phyloP scores from a whole-genome alignment of 2,797 vertebrate species.

The Cossypha niveicapilla region DNA sequence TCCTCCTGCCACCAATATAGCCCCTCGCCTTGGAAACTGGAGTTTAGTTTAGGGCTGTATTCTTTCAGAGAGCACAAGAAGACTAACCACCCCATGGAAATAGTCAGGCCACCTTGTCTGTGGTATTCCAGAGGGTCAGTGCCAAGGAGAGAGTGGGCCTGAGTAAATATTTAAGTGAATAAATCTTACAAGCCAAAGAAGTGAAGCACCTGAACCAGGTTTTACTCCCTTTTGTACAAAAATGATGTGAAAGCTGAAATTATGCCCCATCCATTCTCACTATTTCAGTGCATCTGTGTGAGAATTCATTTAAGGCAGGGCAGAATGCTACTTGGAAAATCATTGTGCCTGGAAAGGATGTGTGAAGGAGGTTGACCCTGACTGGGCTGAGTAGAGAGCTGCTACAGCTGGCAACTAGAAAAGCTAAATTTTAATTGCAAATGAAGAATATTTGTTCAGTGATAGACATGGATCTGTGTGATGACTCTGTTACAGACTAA shows the following conservation, averaged over 20 bases:
- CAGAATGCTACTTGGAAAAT: neutral
- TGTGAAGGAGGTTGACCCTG: neutral
- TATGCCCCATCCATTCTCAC: neutral
- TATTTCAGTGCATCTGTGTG: neutral
- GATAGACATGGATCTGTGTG: neutral
- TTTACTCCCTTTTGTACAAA: neutral
- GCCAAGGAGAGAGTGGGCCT: neutral
- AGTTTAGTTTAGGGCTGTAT: neutral
- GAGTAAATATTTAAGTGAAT: neutral
- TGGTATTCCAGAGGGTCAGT: neutral
- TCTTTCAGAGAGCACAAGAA: neutral
- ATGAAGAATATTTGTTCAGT: neutral
- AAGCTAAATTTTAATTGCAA: conserved; percentile 5
- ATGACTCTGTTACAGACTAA: neutral
- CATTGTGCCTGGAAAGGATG: neutral
- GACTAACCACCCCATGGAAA: neutral
- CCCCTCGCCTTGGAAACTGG: neutral
- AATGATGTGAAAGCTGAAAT: neutral
- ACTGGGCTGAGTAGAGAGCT: neutral
- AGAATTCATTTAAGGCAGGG: neutral
- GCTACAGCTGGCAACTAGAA: neutral
- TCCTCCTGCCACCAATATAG: conserved; percentile 1
- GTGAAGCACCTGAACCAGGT: neutral
- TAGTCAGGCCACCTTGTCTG: neutral
- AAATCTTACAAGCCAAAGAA: neutral